phyloP scores from a whole-genome alignment of 2,113 vertebrate species.

The Vulpes ferrilata region DNA sequence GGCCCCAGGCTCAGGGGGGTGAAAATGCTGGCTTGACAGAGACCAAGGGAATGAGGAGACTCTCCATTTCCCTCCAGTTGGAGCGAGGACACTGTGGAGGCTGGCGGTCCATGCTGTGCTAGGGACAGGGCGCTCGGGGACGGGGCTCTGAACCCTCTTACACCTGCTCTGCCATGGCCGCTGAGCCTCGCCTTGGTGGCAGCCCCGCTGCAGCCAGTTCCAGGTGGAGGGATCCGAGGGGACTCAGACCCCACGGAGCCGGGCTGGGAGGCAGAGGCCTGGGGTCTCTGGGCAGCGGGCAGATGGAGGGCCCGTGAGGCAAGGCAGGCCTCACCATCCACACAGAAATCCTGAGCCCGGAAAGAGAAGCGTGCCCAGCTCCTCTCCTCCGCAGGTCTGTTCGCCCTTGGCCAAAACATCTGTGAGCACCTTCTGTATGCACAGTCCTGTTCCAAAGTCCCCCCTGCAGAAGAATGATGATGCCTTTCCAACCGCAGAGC shows the following conservation, averaged over 20 bases:
- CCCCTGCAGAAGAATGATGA: not conserved
- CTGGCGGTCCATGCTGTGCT: accelerated
- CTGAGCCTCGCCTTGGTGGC: not conserved
- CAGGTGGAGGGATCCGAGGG: accelerated
- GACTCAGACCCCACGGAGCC: not conserved
- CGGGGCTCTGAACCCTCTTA: not conserved
- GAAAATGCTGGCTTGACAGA: accelerated
- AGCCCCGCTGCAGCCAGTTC: accelerated
- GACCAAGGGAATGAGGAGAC: no score
- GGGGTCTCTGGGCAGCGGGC: not conserved
- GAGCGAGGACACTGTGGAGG: accelerated
- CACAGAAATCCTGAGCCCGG: not conserved
- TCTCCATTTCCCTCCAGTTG: not conserved
- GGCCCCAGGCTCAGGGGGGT: accelerated
- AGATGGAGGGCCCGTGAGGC: accelerated
- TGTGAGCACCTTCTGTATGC: accelerated
- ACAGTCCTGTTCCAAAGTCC: not conserved
- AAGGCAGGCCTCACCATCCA: accelerated
- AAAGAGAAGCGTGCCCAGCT: not conserved
- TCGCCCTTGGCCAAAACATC: not conserved
- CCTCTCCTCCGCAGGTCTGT: accelerated
- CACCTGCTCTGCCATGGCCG: not conserved
- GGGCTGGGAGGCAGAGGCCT: no score
- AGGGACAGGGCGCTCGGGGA: accelerated
- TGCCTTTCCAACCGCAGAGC: not conserved